phyloP scores from a whole-genome alignment of 1,140 invertebrate genomes.

The Drosophila obscura region DNA sequence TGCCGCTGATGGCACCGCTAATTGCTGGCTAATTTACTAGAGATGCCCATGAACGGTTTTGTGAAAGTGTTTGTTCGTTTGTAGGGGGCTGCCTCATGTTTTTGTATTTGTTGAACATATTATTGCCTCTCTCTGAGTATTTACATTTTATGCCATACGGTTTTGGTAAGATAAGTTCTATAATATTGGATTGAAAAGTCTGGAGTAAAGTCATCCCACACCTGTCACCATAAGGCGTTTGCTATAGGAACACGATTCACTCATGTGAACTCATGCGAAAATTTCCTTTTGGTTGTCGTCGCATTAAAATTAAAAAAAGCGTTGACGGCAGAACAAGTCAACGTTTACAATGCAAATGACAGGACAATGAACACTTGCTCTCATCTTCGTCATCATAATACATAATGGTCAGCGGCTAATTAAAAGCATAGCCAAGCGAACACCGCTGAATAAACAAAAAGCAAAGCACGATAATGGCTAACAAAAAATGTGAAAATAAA shows the following conservation, averaged over 20 bases:
- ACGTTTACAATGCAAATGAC: constrained; percentile 83
- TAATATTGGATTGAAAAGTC: neutral
- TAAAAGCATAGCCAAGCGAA: constrained; percentile 66
- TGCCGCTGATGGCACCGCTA: constrained; percentile 72
- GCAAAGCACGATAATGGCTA: constrained; percentile 51
- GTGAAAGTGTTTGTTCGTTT: constrained; percentile 20
- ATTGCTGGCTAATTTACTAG: constrained; percentile 75
- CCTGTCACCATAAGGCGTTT: constrained; percentile 8
- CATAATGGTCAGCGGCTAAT: constrained; percentile 66
- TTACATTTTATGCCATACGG: neutral
- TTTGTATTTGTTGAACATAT: constrained; percentile 9
- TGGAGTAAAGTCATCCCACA: neutral
- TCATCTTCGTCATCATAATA: constrained; percentile 43
- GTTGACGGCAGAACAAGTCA: constrained; percentile 46
- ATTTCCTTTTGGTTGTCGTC: constrained; percentile 53
- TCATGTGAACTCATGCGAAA: constrained; percentile 82
- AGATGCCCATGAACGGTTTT: constrained; percentile 46
- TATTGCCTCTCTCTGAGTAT: neutral
- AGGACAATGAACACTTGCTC: constrained; percentile 71
- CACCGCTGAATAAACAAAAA: constrained; percentile 64
- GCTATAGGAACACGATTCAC: constrained; percentile 37
- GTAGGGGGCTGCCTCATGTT: neutral
- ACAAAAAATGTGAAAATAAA: constrained; percentile 20
- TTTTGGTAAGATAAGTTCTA: neutral
- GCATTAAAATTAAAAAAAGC: constrained; percentile 79